Percentiles rank a stretch among this genome's conserved stretches.
Conservation (phyloP, 2,888 invertebrate species). For the Phanerotoma sp. region DNA sequence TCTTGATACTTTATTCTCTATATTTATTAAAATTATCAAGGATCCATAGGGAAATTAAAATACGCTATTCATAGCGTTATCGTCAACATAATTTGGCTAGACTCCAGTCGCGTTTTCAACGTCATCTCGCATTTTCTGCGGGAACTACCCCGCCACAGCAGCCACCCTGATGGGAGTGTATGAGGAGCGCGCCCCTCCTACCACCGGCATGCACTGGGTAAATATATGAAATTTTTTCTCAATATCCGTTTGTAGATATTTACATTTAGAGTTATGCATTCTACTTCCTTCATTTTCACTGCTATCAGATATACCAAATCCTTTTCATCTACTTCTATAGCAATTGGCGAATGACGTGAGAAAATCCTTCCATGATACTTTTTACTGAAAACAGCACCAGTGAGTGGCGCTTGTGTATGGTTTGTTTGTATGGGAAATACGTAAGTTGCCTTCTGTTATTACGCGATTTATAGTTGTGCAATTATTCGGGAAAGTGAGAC, state of each 20-base stretch:
- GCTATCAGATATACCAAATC: not conserved
- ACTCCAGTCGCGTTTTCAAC: constrained; percentile 30
- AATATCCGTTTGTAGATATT: constrained; percentile 23
- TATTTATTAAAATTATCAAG: too few species aligned
- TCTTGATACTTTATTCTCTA: too few species aligned
- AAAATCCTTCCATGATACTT: constrained; percentile 16
- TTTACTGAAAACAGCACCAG: constrained; percentile 15
- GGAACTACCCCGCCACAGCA: constrained; percentile 56
- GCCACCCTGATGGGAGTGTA: constrained; percentile 84
- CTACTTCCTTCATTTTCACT: not conserved
- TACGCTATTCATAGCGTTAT: too few species aligned
- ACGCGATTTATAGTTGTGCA: constrained; percentile 14
- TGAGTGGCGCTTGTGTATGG: constrained; percentile 16
- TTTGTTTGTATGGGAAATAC: constrained; percentile 5
- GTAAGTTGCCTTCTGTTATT: not conserved
- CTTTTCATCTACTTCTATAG: not conserved
- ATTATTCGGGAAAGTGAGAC: constrained; percentile 23
- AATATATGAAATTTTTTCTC: constrained; percentile 57
- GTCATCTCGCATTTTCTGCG: constrained; percentile 52
- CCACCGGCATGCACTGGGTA: constrained; percentile 91
- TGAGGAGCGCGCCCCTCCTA: constrained; percentile 76
- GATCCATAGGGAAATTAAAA: too few species aligned
- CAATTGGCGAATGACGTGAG: constrained; percentile 20
- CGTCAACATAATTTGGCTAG: not conserved
- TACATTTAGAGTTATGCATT: constrained; percentile 19